Percentiles rank a stretch among this genome's conserved stretches.
These are phyloP conservation scores for Andrena minutula DNA, from an alignment of 2,888 invertebrate species.

Conservation along the genomic window DNA sequence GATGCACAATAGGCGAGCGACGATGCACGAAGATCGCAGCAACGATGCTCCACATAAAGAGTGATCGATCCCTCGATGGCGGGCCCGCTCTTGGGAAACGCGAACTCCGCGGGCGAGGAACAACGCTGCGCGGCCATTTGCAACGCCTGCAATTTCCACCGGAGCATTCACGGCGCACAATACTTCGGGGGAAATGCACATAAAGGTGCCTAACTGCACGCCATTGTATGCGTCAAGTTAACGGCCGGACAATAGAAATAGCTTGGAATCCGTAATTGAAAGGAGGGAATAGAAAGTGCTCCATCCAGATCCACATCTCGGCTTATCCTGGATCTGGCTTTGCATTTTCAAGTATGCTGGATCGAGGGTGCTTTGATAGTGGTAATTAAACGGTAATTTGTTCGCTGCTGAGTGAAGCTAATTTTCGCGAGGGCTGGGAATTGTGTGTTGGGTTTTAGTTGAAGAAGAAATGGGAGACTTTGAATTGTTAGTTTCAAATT, in stretches of 20 bases:
- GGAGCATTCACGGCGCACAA: conserved; percentile 9
- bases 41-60: conserved; percentile 62
- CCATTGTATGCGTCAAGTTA: conserved; percentile 14
- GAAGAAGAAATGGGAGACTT: too few species aligned
- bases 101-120: neutral
- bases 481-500: too few species aligned
- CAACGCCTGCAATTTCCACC: conserved; percentile 34
- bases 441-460: neutral
- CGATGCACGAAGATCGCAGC: conserved; percentile 46
- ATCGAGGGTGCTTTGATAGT: neutral
- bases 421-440: neutral
- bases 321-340: conserved; percentile 6
- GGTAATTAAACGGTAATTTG: conserved; percentile 4
- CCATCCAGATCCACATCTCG: too few species aligned
- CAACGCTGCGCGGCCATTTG: conserved; percentile 9
- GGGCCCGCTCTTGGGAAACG: conserved; percentile 39
- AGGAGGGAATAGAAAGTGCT: conserved; percentile 17
- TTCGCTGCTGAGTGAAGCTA: neutral
- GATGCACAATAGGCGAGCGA: conserved; percentile 54
- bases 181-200: neutral
- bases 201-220: neutral
- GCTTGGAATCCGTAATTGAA: conserved; percentile 1
- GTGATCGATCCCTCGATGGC: conserved; percentile 59
- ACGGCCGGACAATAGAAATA: conserved; percentile 22
- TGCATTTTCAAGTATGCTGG: neutral